phyloP scores from a whole-genome alignment of 2,113 vertebrate species.

The Myotis davidii region DNA sequence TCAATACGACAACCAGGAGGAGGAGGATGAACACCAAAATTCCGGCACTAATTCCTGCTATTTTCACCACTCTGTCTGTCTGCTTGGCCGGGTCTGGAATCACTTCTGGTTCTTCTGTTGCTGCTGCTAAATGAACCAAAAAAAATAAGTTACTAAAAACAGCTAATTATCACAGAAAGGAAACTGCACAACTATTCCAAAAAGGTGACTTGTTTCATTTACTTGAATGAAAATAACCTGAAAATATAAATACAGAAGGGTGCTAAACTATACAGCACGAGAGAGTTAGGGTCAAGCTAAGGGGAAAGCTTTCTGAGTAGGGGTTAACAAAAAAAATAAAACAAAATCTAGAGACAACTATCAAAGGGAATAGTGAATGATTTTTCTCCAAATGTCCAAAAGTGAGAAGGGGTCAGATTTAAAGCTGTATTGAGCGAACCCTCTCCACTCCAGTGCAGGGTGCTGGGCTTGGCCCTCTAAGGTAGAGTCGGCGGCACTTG shows the following conservation, averaged over 20 bases:
- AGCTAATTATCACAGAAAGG: constrained; percentile 17
- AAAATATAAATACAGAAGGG: neutral
- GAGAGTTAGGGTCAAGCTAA: neutral
- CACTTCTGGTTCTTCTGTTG: constrained; percentile 98
- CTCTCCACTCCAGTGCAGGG: neutral
- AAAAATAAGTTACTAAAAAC: constrained; percentile 76
- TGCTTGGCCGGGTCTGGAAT: constrained; percentile 97
- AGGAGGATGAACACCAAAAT: constrained; percentile 96
- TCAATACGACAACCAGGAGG: constrained; percentile 94
- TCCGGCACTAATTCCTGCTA: constrained; percentile 96
- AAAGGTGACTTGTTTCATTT: neutral
- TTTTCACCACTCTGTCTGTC: constrained; percentile 98
- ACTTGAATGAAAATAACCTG: neutral
- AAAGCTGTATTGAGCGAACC: neutral
- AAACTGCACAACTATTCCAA: neutral
- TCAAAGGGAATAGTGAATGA: neutral
- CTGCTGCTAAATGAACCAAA: constrained; percentile 87
- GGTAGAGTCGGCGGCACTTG: neutral
- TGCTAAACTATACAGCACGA: neutral
- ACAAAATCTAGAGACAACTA: neutral
- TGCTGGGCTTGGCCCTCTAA: neutral
- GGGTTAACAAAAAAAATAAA: neutral
- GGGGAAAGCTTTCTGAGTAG: neutral
- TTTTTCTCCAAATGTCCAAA: neutral
- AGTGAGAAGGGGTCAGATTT: neutral